Percentiles rank a stretch among this genome's conserved stretches.
phyloP scores from a whole-genome alignment of 2,113 vertebrate genomes.

The Nannobrachium achirus region DNA sequence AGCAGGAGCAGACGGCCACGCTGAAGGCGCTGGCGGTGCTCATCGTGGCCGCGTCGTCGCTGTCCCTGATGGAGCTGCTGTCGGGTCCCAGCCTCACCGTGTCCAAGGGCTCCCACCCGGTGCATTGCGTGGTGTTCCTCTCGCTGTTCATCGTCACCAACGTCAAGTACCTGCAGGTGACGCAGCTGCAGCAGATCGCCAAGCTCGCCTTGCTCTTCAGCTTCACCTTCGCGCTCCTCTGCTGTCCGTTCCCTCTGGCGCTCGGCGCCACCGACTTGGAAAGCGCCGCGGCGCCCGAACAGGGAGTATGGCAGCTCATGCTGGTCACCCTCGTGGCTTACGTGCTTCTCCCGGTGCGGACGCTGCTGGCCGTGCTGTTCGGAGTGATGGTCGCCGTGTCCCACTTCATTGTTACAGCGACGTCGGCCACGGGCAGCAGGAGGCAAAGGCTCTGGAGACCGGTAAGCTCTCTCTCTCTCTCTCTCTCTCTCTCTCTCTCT shows the following conservation, averaged over 20 bases:
- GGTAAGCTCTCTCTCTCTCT: conserved; percentile 79
- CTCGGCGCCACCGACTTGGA: conserved; percentile 69
- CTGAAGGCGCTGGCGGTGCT: conserved; percentile 95
- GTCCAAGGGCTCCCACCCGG: conserved; percentile 94
- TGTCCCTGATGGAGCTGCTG: conserved; percentile 91
- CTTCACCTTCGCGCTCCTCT: conserved; percentile 96
- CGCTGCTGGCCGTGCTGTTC: conserved; percentile 91
- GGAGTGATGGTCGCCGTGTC: conserved; percentile 90
- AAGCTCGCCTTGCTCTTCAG: conserved; percentile 94
- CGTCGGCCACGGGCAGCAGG: conserved; percentile 86
- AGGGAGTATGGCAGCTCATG: conserved; percentile 97
- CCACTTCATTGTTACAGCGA: conserved; percentile 92
- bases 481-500: background rate
- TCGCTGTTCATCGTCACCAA: conserved; percentile 98
- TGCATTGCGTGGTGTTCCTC: conserved; percentile 96
- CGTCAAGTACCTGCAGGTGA: conserved; percentile 95
- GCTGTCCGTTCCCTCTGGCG: conserved; percentile 92
- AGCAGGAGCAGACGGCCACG: conserved; percentile 95
- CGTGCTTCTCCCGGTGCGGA: conserved; percentile 93
- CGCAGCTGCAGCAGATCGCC: conserved; percentile 96
- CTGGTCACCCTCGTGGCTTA: conserved; percentile 97
- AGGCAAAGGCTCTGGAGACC: conserved; percentile 91
- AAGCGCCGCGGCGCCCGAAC: conserved; percentile 84
- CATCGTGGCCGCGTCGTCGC: conserved; percentile 89
- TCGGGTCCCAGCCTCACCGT: conserved; percentile 89